Base-by-base conservation (phyloP, 2,888 invertebrate genomes). In the Griposia aprilina region DNA sequence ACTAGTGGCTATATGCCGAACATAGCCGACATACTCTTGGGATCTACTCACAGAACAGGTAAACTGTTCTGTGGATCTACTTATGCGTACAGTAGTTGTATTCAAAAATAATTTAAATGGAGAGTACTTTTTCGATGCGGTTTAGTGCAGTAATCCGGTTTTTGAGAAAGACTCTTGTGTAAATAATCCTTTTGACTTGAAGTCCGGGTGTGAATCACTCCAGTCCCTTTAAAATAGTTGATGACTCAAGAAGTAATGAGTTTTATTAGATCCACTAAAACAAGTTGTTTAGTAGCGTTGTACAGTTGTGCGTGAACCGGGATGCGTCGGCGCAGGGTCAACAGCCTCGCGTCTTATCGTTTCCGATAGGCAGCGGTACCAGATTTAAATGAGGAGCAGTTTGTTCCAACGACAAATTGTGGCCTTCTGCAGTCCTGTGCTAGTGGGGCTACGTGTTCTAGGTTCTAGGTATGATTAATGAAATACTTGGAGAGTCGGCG, bases 271-370 rank as follows among this genome's bases (percentile, higher is more conserved):
- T 50, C 66, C 17, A 55, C 23, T 66, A 48, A 23, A 52, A 66
- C 55, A 3, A 66, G 50, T 55, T 66, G 41, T 72, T 62, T 74
- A 60, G n/a, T 60, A 50, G 26, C 30, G 30, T 20, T 72, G 52
- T 62, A 60, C 17, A 76, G 45, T 62, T 30, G 76, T 23, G 60
- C n/a, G 41, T 48, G 55, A 41, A 55, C 45, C n/a, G 26, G 30
- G 52, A 36, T 75, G 68, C 75, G 71, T 63, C 30, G 48, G 17
- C 65, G 68, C 72, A 30, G 69, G 72, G 82, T 83, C 82, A 84
- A 75, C n/a, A 73, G 52, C 84, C 75, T 65, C 69, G 11, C 60
- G 74, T 57, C 65, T 75, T 84, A 80, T 84, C 72, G 23, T 23
- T 57, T 59, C 41, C 72, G 84, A 75, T 66, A 79, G 50, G 50